Percentiles rank a stretch among this genome's conserved stretches.
Evolutionary conservation across 2,113 vertebrate species (phyloP).

Genomic region (Rallus limicola): DNA sequence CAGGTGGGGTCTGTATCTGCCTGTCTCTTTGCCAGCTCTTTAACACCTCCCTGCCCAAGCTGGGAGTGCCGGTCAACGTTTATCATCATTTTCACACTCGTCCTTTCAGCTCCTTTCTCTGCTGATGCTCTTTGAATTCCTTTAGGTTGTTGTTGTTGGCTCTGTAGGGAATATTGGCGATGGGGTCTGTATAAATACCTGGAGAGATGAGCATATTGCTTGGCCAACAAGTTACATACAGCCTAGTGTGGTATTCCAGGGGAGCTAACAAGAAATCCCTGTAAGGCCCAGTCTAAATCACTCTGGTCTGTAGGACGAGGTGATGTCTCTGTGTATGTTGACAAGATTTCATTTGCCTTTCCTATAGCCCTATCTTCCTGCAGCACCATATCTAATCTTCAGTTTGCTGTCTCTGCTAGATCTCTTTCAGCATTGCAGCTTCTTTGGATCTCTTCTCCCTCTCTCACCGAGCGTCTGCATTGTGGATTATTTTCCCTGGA

Average conservation of each 20-base stretch:
- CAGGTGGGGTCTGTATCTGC: background rate
- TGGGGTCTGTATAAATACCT: background rate
- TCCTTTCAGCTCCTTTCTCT: background rate
- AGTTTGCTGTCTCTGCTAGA: conserved; percentile 42
- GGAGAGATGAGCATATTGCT: background rate
- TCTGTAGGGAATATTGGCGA: background rate
- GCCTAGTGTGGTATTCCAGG: background rate
- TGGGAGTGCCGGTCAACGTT: background rate
- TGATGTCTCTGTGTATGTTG: conserved; percentile 42
- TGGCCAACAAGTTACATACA: background rate
- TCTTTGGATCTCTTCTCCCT: background rate
- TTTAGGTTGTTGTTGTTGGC: background rate
- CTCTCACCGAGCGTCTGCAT: background rate
- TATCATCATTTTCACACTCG: background rate
- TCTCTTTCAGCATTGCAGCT: conserved; percentile 35
- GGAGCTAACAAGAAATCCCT: background rate
- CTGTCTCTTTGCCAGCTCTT: background rate
- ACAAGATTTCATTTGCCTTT: conserved; percentile 49
- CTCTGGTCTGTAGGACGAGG: background rate
- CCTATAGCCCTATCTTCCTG: background rate
- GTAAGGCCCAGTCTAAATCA: background rate
- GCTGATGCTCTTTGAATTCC: background rate
- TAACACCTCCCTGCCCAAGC: background rate
- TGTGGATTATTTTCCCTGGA: conserved; percentile 59
- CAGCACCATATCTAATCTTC: conserved; percentile 46